These are phyloP conservation scores for Prosopocoilus inquinatus DNA, from an alignment of 2,888 invertebrate species.

Conservation along the genomic window DNA sequence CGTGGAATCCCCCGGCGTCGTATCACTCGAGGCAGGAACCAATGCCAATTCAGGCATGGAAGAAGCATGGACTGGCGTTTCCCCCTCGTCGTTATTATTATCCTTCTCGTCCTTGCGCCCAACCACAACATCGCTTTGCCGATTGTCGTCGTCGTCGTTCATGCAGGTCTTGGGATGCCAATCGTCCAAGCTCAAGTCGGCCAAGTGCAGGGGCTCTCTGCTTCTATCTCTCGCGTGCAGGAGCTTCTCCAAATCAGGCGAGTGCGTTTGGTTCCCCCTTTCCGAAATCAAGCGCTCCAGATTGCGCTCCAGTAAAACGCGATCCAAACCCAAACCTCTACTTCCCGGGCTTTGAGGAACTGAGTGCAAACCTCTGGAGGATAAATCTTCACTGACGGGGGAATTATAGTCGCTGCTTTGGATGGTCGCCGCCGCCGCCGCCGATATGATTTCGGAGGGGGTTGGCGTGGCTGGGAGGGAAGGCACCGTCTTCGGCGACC, in stretches of 20 bases:
- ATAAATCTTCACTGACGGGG: conserved; percentile 31
- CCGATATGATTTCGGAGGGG: conserved; percentile 38
- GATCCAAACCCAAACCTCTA: conserved; percentile 57
- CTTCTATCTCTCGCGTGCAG: conserved; percentile 58
- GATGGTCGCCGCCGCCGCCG: conserved; percentile 7
- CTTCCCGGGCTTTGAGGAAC: conserved; percentile 40
- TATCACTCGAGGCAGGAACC: conserved; percentile 41
- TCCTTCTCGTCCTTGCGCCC: conserved; percentile 36
- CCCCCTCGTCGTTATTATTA: conserved; percentile 33
- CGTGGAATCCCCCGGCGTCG: conserved; percentile 31
- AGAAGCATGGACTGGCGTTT: conserved; percentile 53
- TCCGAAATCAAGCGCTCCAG: conserved; percentile 62
- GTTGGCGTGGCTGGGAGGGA: conserved; percentile 51
- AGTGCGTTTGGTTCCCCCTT: conserved; percentile 41
- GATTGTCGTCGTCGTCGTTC: conserved; percentile 26
- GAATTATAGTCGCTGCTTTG: conserved; percentile 27
- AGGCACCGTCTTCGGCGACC: conserved; percentile 48
- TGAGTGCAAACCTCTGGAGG: conserved; percentile 27
- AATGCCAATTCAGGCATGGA: conserved; percentile 64
- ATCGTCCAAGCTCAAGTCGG: conserved; percentile 58
- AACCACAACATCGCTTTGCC: conserved; percentile 28
- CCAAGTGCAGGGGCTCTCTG: conserved; percentile 60
- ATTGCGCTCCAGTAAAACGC: conserved; percentile 67
- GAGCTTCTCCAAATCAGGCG: conserved; percentile 52
- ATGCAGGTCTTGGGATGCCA: conserved; percentile 52